phyloP scores from a whole-genome alignment of 2,113 vertebrate species.

The Donacobius atricapilla region DNA sequence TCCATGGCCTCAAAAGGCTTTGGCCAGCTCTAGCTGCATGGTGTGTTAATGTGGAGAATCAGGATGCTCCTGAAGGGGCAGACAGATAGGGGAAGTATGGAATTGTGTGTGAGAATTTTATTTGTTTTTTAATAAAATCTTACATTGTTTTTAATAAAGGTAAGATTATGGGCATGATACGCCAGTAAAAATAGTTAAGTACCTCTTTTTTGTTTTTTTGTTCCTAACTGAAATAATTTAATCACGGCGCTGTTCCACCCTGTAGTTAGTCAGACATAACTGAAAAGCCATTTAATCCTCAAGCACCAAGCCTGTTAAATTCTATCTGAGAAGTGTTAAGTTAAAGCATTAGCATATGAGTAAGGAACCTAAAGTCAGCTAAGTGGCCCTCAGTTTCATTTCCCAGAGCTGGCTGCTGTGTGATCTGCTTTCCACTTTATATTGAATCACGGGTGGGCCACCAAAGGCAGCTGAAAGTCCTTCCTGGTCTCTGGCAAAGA shows the following conservation, averaged over 20 bases:
- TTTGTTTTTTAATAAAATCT: conserved; percentile 34
- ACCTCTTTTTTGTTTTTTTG: background rate
- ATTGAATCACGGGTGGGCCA: background rate
- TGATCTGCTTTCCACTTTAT: background rate
- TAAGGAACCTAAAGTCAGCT: background rate
- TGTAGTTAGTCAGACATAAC: background rate
- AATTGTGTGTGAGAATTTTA: background rate
- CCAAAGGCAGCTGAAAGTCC: background rate
- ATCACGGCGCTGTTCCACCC: background rate
- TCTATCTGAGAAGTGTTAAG: background rate
- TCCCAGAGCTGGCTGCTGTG: background rate
- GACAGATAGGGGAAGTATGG: background rate
- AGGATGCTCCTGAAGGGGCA: background rate
- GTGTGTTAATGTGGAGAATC: background rate
- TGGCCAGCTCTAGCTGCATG: background rate
- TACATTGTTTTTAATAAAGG: conserved; percentile 34
- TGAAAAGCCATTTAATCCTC: background rate
- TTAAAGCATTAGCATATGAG: background rate
- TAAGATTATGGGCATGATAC: background rate
- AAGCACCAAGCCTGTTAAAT: background rate
- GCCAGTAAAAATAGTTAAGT: background rate
- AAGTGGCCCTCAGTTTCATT: background rate
- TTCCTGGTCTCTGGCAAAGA: background rate
- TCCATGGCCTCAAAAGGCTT: background rate
- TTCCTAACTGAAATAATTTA: background rate